These are phyloP conservation scores for Drosophila subobscura DNA, from an alignment of 1,140 invertebrate species.

Conservation along the genomic window DNA sequence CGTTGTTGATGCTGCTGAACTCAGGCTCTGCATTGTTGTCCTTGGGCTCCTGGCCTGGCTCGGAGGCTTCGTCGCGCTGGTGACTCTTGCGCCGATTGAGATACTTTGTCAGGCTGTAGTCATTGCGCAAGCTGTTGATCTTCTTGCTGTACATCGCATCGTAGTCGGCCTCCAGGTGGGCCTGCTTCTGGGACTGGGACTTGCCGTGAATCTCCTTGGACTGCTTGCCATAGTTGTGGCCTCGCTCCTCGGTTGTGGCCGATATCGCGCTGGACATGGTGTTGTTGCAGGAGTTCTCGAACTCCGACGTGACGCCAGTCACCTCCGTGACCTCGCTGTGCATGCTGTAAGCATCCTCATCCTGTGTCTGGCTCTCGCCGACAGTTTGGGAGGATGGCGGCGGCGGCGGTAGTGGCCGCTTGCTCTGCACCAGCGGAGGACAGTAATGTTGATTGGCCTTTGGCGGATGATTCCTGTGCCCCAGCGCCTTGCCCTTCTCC, in stretches of 20 bases:
- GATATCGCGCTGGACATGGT: slow-evolving; percentile 66
- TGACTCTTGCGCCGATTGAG: slow-evolving; percentile 73
- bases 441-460: slow-evolving; percentile 65
- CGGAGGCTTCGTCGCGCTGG: slow-evolving; percentile 29
- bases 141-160: slow-evolving; percentile 73
- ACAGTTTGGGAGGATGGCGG: slow-evolving; percentile 40
- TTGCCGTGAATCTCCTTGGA: slow-evolving; percentile 22
- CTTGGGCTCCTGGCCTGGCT: slow-evolving; percentile 17
- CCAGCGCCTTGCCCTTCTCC: slow-evolving; percentile 7
- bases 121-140: slow-evolving; percentile 73
- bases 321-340: slow-evolving; percentile 80
- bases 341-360: slow-evolving; percentile 73
- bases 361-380: slow-evolving; percentile 17
- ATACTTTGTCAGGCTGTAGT: slow-evolving; percentile 81
- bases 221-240: slow-evolving; percentile 21
- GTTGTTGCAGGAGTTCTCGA: slow-evolving; percentile 72
- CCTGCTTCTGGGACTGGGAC: background rate
- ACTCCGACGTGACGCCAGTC: slow-evolving; percentile 75
- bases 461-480: background rate
- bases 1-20: slow-evolving; percentile 49
- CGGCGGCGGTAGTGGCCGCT: slow-evolving; percentile 64
- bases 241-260: slow-evolving; percentile 46
- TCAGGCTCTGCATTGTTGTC: slow-evolving; percentile 36
- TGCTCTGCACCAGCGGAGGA: slow-evolving; percentile 53
- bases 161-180: slow-evolving; percentile 49